Evolutionary conservation across 2,797 vertebrate genomes (phyloP), one percentile per base, ranked within the genome.

Genomic region (Bryconaethiops microstoma): DNA sequence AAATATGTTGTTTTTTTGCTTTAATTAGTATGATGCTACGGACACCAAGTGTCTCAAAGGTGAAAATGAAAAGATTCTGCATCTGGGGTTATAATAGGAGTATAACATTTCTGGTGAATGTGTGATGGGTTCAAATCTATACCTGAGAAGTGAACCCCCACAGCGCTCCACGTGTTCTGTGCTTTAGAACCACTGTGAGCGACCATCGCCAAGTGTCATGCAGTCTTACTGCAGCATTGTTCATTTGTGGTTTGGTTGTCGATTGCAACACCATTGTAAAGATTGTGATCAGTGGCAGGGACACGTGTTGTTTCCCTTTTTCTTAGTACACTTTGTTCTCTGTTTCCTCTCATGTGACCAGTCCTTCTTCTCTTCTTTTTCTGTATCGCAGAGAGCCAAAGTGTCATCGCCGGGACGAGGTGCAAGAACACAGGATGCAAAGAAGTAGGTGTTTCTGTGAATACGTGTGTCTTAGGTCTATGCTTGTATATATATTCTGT

Each of bases 371-470:
- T 86, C 13, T 79, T 78, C 68, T 77, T 68, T 80, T 88, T 69
- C 74, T 80, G 69, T 84, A 82, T 79, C 52, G 70, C 88, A 93
- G 93, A 94, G 76, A 90, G 80, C 16, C 63, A 89, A 87, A 39
- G 10, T 0, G 84, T 92, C 48, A 84, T 88, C 21, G 74, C 67
- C 0, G 96, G 96, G 68, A 96, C 95, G 0, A 89, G 85, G 70
- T 99, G 97, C 93, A 97, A 96, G 90, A 98, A 97, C 0, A 1
- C 96, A 40, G 95, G 95, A 85, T 99, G 97, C 88, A 96, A 96
- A 90, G 91, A 86, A 23, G 97, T 98, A 88, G 91, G 96, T 95
- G 45, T 80, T 16, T 83, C 39, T 69, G 45, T 13, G 21, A 73
- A 42, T 72, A 60, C 21, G 17, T 76, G 39, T 78, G 72, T 77